phyloP scores from a whole-genome alignment of 2,113 vertebrate species.

The Lepisosteus osseus region DNA sequence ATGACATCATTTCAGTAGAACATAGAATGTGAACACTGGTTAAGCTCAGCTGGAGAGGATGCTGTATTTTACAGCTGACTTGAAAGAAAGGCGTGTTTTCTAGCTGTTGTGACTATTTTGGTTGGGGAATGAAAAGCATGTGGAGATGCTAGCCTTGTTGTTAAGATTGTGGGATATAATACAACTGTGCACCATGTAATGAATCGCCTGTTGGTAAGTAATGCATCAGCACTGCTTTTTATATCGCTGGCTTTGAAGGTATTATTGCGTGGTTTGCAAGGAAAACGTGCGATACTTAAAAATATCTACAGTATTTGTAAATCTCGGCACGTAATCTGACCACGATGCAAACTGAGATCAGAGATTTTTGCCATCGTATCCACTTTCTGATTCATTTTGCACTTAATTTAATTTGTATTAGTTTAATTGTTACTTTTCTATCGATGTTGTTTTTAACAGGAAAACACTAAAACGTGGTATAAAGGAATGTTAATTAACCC shows the following conservation, averaged over 20 bases:
- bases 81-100: conserved; percentile 13
- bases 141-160: conserved; percentile 2
- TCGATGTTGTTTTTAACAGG: no score
- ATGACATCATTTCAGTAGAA: conserved; percentile 31
- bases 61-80: conserved; percentile 14
- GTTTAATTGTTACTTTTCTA: no score
- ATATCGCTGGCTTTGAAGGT: not conserved
- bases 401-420: no score
- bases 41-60: conserved; percentile 14
- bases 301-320: no score
- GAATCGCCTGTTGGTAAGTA: conserved; percentile 16
- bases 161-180: conserved; percentile 1
- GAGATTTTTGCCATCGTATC: no score
- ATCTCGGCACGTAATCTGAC: no score
- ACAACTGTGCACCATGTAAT: not conserved
- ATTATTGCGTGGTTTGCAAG: no score
- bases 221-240: not conserved
- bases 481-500: no score
- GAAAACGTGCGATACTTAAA: no score
- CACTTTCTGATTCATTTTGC: no score
- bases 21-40: conserved; percentile 13
- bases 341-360: no score
- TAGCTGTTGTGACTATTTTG: conserved; percentile 14
- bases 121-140: conserved; percentile 1
- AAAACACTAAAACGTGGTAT: no score